A percentile compares a stretch with the other conserved stretches of the same genome.
Evolutionary conservation across 1,140 invertebrate species (phyloP).

Genomic region (Batillaria attramentaria): DNA sequence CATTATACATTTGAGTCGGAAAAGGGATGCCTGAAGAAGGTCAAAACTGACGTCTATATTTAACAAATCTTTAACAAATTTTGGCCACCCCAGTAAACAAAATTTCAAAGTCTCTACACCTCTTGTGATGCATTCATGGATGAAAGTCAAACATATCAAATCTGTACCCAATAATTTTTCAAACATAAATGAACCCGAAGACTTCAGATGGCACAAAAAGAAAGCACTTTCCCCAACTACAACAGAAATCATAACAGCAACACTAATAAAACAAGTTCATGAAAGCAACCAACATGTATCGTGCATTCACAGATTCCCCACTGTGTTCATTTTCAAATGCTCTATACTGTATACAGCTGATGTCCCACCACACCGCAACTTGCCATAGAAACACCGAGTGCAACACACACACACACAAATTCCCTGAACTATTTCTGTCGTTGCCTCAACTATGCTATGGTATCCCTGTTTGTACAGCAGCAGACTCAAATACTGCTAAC

Average conservation of each 20-base stretch:
- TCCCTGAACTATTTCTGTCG: too few relatives aligned
- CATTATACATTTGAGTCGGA: too few relatives aligned
- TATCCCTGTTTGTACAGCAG: too few relatives aligned
- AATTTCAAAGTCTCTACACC: background rate
- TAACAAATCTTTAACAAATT: too few relatives aligned
- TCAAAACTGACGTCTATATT: too few relatives aligned
- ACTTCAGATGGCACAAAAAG: constrained; percentile 30
- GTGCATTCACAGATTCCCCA: constrained; percentile 25
- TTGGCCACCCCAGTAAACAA: background rate
- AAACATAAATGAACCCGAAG: too few relatives aligned
- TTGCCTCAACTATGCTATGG: too few relatives aligned
- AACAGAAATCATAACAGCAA: constrained; percentile 18
- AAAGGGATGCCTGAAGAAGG: too few relatives aligned
- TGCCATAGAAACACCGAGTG: constrained; percentile 24
- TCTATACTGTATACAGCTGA: too few relatives aligned
- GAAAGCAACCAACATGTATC: constrained; percentile 20
- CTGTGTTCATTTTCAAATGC: too few relatives aligned
- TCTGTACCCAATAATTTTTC: constrained; percentile 25
- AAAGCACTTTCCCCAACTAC: constrained; percentile 33
- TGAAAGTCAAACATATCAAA: constrained; percentile 6
- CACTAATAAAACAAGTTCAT: constrained; percentile 18
- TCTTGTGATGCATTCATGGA: constrained; percentile 27
- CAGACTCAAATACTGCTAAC: too few relatives aligned
- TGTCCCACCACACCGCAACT: background rate
- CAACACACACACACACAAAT: constrained; percentile 24